Evolutionary conservation across 2,888 invertebrate genomes (phyloP), one percentile per base, ranked within the genome.

Genomic region (Sminthurinus aureus): DNA sequence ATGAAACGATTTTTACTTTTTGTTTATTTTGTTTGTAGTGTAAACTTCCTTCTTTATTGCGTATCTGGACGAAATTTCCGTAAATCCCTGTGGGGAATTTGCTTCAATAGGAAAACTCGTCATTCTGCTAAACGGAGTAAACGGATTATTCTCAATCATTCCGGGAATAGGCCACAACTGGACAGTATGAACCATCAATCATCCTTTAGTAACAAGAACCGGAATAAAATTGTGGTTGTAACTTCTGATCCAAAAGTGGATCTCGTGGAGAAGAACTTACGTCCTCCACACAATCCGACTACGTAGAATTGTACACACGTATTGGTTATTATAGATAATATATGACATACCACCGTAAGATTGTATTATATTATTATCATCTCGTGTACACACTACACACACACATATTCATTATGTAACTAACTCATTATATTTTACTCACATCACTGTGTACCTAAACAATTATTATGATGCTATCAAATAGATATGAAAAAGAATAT

Each of bases 41-140:
- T 96, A 82, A 96, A 96, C 91, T 96, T 96, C 90, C 92, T 94
- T 1, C 92, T 96, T 73, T 96, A 96, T 91, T 96, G 96, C 91
- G 92, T 94, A 77, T 94, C 94, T 88, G 96, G 96, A 0, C 94
- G 94, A 89, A 95, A 95, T 91, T 96, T 96, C 90, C 91, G 95
- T 82, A 92, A 92, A 66, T 93, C 93, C 0, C 90, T 93, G 1
- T 51, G 79, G 66, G 85, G 80, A 81, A 83, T 88, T 50, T 83
- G 67, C 58, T 83, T 84, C 77, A 75, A 81, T 0, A 64, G 38
- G n/a, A 81, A 75, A n/a, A 58, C 74, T 2, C 71, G 22, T 71
- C 26, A 69, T 69, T 20, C 13, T 71, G 24, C 22, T 15, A 58
- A 58, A 9, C 13, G 58, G 58, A 58, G 58, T 58, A 79, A 79